Percentiles rank a stretch among this genome's conserved stretches.
These are phyloP conservation scores for Leptonema lineaticorne DNA, from an alignment of 1,140 invertebrate genomes.

Conservation along the genomic window DNA sequence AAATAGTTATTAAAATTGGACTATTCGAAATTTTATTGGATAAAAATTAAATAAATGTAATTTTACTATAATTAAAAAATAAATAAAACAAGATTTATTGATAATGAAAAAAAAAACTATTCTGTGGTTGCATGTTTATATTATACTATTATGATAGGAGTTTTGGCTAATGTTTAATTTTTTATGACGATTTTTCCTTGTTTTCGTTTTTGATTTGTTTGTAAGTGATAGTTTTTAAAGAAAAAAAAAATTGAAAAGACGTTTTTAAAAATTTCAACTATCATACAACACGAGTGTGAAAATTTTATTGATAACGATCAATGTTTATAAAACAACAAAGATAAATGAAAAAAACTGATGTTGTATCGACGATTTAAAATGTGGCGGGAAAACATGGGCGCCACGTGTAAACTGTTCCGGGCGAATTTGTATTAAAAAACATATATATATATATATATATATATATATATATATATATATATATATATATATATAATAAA, in stretches of 20 bases:
- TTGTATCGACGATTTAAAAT: slow-evolving; percentile 1
- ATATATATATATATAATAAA: not conserved
- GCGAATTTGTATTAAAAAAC: not conserved
- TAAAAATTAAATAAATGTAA: slow-evolving; percentile 44
- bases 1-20: slow-evolving; percentile 44
- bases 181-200: slow-evolving; percentile 30
- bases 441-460: not conserved
- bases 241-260: slow-evolving; percentile 9
- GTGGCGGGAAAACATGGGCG: slow-evolving; percentile 17
- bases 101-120: no score
- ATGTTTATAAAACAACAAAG: no score
- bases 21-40: slow-evolving; percentile 43
- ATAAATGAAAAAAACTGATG: not conserved
- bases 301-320: not conserved
- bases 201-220: slow-evolving; percentile 33
- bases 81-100: slow-evolving; percentile 43
- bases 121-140: slow-evolving; percentile 42
- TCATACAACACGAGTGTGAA: slow-evolving; percentile 21
- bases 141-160: slow-evolving; percentile 50
- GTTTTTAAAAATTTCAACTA: no score
- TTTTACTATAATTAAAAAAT: slow-evolving; percentile 36
- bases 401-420: slow-evolving; percentile 25
- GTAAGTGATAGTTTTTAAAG: slow-evolving; percentile 20
- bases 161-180: slow-evolving; percentile 51
- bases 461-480: not conserved